These are phyloP conservation scores for Miichthys miiuy DNA, from an alignment of 2,797 vertebrate species.

Conservation along the genomic window DNA sequence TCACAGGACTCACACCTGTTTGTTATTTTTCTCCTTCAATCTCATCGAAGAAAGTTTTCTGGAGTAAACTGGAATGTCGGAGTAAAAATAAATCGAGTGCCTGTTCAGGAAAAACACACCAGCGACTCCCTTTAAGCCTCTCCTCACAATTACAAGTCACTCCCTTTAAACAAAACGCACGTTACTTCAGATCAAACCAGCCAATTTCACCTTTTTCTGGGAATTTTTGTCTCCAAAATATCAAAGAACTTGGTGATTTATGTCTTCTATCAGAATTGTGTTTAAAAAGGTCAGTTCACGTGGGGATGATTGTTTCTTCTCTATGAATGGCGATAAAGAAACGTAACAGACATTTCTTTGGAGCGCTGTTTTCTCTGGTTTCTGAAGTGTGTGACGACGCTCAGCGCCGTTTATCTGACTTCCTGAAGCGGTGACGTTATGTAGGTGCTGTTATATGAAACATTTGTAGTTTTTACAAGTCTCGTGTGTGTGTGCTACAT, in stretches of 20 bases:
- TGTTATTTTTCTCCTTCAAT: background rate
- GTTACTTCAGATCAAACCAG: background rate
- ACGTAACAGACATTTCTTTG: too few relatives aligned
- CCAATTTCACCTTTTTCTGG: background rate
- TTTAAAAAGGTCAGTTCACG: too few relatives aligned
- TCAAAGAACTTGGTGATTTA: background rate
- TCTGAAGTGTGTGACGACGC: too few relatives aligned
- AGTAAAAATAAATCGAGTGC: background rate
- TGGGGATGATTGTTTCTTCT: too few relatives aligned
- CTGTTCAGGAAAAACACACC: too few relatives aligned
- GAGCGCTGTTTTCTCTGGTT: too few relatives aligned
- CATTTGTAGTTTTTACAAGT: background rate
- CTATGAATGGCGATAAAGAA: too few relatives aligned
- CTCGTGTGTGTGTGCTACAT: background rate
- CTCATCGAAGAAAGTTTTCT: background rate
- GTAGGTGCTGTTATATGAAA: too few relatives aligned
- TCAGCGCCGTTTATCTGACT: too few relatives aligned
- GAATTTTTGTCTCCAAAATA: background rate
- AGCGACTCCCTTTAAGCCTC: constrained; percentile 4
- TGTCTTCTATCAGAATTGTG: too few relatives aligned
- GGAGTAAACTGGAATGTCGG: constrained; percentile 21
- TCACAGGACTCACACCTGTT: background rate
- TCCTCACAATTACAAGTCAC: background rate
- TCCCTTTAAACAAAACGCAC: background rate
- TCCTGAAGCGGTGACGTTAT: too few relatives aligned